Percentiles rank a stretch among this genome's conserved stretches.
These are phyloP conservation scores for Encarsia formosa DNA, from an alignment of 2,888 invertebrate genomes.

Conservation along the genomic window DNA sequence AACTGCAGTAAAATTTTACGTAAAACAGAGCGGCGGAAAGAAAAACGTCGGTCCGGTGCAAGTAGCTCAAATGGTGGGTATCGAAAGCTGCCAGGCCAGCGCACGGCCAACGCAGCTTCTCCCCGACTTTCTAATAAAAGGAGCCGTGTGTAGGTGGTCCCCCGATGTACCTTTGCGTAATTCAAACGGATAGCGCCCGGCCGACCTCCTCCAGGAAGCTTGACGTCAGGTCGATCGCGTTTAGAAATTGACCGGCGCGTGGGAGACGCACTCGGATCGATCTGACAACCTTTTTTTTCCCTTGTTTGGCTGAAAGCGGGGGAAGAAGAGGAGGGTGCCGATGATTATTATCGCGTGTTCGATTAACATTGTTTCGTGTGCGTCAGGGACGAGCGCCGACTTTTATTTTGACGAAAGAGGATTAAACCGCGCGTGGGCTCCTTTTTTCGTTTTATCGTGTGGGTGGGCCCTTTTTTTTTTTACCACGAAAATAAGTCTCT, in stretches of 20 bases:
- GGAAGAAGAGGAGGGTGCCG: background rate
- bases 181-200: background rate
- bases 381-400: too few species aligned
- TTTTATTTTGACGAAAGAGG: too few species aligned
- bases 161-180: constrained; percentile 7
- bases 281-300: too few species aligned
- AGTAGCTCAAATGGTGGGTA: constrained; percentile 22
- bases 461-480: too few species aligned
- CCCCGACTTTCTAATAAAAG: background rate
- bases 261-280: constrained; percentile 1
- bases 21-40: background rate
- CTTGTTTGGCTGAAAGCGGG: too few species aligned
- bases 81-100: constrained; percentile 16
- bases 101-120: background rate
- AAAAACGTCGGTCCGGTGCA: background rate
- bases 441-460: too few species aligned
- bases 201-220: background rate
- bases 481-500: too few species aligned
- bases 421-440: too few species aligned
- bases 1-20: too few species aligned
- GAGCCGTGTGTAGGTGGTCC: background rate
- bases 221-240: constrained; percentile 15
- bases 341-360: too few species aligned
- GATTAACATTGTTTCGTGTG: too few species aligned
- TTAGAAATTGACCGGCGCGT: constrained; percentile 16